Conservation (phyloP, 1,140 invertebrate genomes). For the Mya arenaria region DNA sequence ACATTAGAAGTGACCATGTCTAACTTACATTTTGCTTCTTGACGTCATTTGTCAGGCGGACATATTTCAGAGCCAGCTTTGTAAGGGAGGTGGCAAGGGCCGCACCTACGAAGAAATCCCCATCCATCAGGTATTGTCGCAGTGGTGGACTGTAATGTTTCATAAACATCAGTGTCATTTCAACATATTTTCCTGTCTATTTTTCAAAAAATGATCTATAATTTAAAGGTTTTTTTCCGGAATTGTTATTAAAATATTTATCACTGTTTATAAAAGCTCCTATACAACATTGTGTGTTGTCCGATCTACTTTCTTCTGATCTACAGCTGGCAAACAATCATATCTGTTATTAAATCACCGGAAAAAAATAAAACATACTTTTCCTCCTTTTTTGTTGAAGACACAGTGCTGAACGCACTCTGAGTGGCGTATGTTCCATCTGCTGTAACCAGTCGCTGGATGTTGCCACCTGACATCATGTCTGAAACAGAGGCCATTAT, state of each 20-base stretch:
- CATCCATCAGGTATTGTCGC: slow-evolving; percentile 94
- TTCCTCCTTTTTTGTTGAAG: slow-evolving; percentile 77
- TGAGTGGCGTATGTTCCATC: slow-evolving; percentile 99
- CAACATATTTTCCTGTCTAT: no score
- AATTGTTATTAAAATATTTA: no score
- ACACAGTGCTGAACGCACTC: slow-evolving; percentile 94
- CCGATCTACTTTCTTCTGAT: no score
- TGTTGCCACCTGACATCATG: slow-evolving; percentile 70
- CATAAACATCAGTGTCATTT: no score
- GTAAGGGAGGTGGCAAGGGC: slow-evolving; percentile 94
- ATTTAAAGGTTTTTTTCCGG: no score
- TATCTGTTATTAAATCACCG: no score
- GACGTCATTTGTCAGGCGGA: slow-evolving; percentile 74
- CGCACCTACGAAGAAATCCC: slow-evolving; percentile 98
- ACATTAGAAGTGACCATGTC: no score
- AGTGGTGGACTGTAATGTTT: slow-evolving; percentile 86
- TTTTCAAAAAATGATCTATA: no score
- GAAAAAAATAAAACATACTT: no score
- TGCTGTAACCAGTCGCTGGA: slow-evolving; percentile 80
- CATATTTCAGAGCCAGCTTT: slow-evolving; percentile 93
- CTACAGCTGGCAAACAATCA: no score
- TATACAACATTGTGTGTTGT: no score
- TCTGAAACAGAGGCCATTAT: slow-evolving; percentile 59
- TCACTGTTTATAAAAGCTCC: no score
- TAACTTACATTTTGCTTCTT: slow-evolving; percentile 79